Base-by-base conservation (phyloP, 2,888 invertebrate species). In the Pachymerium ferrugineum region DNA sequence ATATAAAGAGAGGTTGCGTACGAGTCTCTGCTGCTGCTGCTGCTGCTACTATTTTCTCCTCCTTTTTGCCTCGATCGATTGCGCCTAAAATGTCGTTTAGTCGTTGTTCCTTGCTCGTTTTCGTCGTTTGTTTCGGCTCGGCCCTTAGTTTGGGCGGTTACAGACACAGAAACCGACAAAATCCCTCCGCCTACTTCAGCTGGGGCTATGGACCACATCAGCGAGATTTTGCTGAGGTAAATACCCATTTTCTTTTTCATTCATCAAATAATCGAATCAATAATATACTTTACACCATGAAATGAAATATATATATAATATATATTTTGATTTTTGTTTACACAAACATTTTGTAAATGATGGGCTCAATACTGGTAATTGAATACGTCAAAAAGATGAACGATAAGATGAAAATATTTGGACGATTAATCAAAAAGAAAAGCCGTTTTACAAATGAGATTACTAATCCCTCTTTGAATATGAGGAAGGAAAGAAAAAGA, bases 151-250 rank as follows among this genome's bases (percentile, higher is more conserved):
- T 28, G 29, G 70, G 70, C 3, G 70, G 70, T 14, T 70, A 70
- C 29, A 2, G 70, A 22, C 70, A 70, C 70, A 22, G 29, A 5
- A 70, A 28, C 16, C 70, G 70, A 29, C 70, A 70, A 16, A 70
- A 70, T 29, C 70, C 28, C 25, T 62, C 28, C 6, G n/a, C 28
- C n/a, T 70, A 70, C n/a, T 70, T 8, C 70, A 70, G 70, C 29
- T 70, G 70, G 70, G 70, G 3, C 16, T 28, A 30, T 14, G 29
- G n/a, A 30, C 25, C 25, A 70, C 70, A 38, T 4, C 38, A 8
- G 38, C 2, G 3, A 38, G 38, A 38, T 8, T 38, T 38, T 38
- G 38, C 38, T 8, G 38, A 38, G 38, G 38, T 38, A 38, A 38
- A 12, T n/a, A 38, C n/a, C 8, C 12, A 8, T 33, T 5, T 33